Evolutionary conservation across 2,888 invertebrate genomes (phyloP).

Genomic region (Ctena decussata): DNA sequence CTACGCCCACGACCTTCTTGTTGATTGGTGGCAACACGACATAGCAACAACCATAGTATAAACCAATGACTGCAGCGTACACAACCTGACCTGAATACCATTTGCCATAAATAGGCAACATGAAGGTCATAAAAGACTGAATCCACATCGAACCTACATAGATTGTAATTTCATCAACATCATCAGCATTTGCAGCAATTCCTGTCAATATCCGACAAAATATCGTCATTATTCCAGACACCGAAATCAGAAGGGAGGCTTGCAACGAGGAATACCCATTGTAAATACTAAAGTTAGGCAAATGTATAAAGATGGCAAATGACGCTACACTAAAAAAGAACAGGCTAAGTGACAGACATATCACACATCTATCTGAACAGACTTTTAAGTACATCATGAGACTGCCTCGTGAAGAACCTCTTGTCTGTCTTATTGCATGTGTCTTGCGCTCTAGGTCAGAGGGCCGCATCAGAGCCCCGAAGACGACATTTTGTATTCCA

Average conservation of each 20-base stretch:
- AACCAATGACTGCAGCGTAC: slow-evolving; percentile 8
- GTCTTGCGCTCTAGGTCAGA: slow-evolving; percentile 5
- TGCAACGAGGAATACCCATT: slow-evolving; percentile 31
- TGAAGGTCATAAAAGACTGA: slow-evolving; percentile 30
- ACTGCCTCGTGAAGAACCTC: neutral
- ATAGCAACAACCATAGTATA: slow-evolving; percentile 17
- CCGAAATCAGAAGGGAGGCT: slow-evolving; percentile 35
- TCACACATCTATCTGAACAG: slow-evolving; percentile 31
- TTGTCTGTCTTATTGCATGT: neutral
- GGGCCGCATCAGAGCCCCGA: slow-evolving; percentile 49
- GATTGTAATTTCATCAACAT: slow-evolving; percentile 16
- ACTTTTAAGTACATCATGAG: slow-evolving; percentile 25
- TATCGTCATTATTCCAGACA: slow-evolving; percentile 34
- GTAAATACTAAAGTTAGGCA: slow-evolving; percentile 34
- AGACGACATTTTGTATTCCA: slow-evolving; percentile 34
- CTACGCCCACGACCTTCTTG: slow-evolving; percentile 1
- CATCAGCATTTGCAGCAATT: slow-evolving; percentile 19
- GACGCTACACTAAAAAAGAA: slow-evolving; percentile 31
- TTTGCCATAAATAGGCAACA: slow-evolving; percentile 32
- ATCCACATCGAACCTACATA: slow-evolving; percentile 31
- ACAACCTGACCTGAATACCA: neutral
- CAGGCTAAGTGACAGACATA: slow-evolving; percentile 35
- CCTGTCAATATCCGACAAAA: slow-evolving; percentile 46
- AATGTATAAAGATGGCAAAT: slow-evolving; percentile 33
- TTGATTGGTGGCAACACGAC: slow-evolving; percentile 5